Base-by-base conservation (phyloP, 1,140 invertebrate genomes). In the Bombus superbus region DNA sequence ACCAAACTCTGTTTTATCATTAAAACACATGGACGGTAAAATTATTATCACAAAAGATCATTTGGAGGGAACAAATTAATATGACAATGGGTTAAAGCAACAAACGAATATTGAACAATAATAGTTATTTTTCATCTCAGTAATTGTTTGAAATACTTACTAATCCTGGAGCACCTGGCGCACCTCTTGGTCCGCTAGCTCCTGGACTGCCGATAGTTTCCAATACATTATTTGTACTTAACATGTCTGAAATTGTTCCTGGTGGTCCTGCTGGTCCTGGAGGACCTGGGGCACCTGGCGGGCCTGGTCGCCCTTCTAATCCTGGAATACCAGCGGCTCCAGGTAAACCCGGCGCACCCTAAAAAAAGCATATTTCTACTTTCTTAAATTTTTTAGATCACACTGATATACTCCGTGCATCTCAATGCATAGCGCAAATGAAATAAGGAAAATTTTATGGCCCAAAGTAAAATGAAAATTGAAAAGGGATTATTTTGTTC, bases 261-360 rank as follows among this genome's bases (percentile, higher is more conserved):
- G 95, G 92, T 64, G 94, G 93, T 35, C 96, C 96, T 72, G 94
- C 90, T 13, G 94, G 92, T n/a, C 96, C 96, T 35, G 87, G 82
- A 77, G 92, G 90, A 59, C 94, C 95, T 71, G 90, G 86, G 59
- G 88, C 44, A 18, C 95, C 92, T 25, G 91, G 64, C 83, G 69
- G 42, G 44, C 96, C 95, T 62, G 92, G 90, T 57, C 88, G 90
- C 38, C 95, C 95, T 62, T 87, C 85, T 78, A 92, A 89, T 73
- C 94, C 95, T 77, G 90, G 95, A 76, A 94, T 80, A 38, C 97
- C 97, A 90, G 96, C 94, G 3, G 95, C 94, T 79, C 97, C 97
- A 69, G 92, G 91, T 64, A 93, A 85, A 42, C 93, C 93, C 78
- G 84, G 40, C 79, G 91, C 77, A 53, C 91, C 92, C 89, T 92